Base-by-base conservation (phyloP, 2,888 invertebrate species). In the Sympetrum striolatum region DNA sequence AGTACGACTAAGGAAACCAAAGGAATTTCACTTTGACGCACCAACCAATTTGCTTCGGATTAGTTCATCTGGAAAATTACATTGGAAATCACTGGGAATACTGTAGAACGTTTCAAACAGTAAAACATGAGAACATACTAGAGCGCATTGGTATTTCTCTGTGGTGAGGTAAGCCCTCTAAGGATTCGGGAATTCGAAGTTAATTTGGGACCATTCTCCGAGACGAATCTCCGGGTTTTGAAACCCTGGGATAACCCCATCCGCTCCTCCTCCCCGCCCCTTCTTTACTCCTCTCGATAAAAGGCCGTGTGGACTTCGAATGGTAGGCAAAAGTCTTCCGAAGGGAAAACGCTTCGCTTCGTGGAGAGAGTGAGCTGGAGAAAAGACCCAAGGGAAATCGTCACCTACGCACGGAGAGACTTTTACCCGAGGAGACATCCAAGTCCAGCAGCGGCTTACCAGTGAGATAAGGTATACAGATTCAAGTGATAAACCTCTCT, bases 161-260 rank as follows among this genome's bases (percentile, higher is more conserved):
- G 25, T 31, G 31, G 25, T 22, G 64, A 64, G 18, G 64, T 73
- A 73, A 73, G 73, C 73, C 73, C 31, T 31, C 73, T 73, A 25
- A 73, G 31, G 73, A 73, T 73, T 73, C 73, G 31, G 31, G 31
- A 25, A 73, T 31, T 31, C 25, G 73, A 3, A 31, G 25, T 73
- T 73, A 73, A 73, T 73, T 73, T 31, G 73, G 3, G 73, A 25
- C 14, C 73, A 73, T 31, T 73, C 73, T 73, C 73, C 31, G 18
- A 25, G 81, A 25, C 25, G 58, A 25, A 82, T 15, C 82, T 82
- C 82, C 58, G 82, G 58, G 82, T 82, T 82, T 82, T 82, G 82
- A 35, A 82, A 82, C 35, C 48, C 48, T 53, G 25, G 81, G 44
- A 44, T 31, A 81, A 81, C 81, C 48, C 25, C 81, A 15, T 22